Evolutionary conservation across 2,113 vertebrate species (phyloP).

Genomic region (Tympanuchus pallidicinctus): DNA sequence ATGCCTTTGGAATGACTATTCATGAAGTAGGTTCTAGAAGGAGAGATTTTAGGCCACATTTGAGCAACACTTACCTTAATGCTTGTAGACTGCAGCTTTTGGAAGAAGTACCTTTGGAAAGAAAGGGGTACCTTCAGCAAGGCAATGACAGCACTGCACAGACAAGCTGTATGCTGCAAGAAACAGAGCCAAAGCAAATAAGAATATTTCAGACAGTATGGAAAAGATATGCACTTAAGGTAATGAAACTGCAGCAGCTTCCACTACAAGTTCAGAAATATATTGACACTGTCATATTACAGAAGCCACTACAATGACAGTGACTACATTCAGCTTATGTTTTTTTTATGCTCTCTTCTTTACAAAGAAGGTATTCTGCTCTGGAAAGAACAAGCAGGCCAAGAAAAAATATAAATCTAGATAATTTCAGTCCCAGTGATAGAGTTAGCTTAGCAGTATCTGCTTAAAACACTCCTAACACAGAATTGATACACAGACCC

Average conservation of each 20-base stretch:
- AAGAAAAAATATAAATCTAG: background rate
- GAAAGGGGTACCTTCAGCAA: conserved; percentile 96
- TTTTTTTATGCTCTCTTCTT: background rate
- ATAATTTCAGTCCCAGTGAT: background rate
- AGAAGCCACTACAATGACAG: background rate
- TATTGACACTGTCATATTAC: background rate
- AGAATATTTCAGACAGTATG: background rate
- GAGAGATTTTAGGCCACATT: background rate
- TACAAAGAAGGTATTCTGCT: background rate
- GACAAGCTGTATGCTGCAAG: conserved; percentile 91
- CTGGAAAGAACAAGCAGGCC: background rate
- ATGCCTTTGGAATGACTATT: background rate
- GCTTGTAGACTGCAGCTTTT: conserved; percentile 97
- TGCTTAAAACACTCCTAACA: background rate
- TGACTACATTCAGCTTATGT: background rate
- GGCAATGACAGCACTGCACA: conserved; percentile 93
- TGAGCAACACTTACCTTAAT: conserved; percentile 86
- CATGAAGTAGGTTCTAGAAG: background rate
- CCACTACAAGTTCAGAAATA: background rate
- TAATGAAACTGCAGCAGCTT: background rate
- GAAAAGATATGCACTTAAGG: background rate
- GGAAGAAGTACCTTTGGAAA: conserved; percentile 98
- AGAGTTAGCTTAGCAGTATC: background rate
- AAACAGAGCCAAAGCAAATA: conserved; percentile 23
- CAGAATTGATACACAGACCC: background rate